A percentile compares a stretch with the other conserved stretches of the same genome.
These are phyloP conservation scores for Apis laboriosa DNA, from an alignment of 1,140 invertebrate species.

Conservation along the genomic window DNA sequence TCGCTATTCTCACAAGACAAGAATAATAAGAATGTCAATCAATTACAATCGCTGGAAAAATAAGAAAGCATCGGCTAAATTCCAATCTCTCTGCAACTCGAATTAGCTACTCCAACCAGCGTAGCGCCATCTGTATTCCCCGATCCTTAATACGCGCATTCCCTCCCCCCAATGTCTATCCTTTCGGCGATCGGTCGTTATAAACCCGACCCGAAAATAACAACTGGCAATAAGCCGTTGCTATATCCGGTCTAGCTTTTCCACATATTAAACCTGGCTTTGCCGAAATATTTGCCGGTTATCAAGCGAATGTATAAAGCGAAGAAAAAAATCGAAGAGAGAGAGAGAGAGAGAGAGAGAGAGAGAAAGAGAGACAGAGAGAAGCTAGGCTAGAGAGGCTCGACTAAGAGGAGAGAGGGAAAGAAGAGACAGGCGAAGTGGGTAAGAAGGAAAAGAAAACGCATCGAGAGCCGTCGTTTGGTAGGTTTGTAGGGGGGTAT, in stretches of 20 bases:
- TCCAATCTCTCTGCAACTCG: background rate
- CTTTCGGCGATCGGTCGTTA: conserved; percentile 51
- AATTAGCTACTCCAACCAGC: background rate
- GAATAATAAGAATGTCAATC: too few relatives aligned
- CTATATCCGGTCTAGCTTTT: conserved; percentile 69
- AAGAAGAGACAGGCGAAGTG: background rate
- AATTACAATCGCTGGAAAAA: too few relatives aligned
- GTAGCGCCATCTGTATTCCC: conserved; percentile 20
- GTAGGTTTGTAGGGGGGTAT: conserved; percentile 32
- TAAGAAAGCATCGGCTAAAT: background rate
- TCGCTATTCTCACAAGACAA: too few relatives aligned
- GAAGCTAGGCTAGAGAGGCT: background rate
- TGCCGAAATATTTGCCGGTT: conserved; percentile 65
- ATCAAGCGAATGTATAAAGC: background rate
- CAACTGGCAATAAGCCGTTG: conserved; percentile 74
- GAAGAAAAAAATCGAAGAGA: conserved; percentile 4
- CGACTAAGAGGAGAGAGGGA: background rate
- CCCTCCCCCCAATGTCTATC: conserved; percentile 18
- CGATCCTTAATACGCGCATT: background rate
- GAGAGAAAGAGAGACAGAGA: background rate
- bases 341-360: background rate
- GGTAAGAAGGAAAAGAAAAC: conserved; percentile 29
- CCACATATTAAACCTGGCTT: conserved; percentile 72
- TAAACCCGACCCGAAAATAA: conserved; percentile 69
- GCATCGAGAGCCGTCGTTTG: conserved; percentile 17